A percentile compares a stretch with the other conserved stretches of the same genome.
Conservation (phyloP, 2,888 invertebrate species). For the Parnassius smintheus region DNA sequence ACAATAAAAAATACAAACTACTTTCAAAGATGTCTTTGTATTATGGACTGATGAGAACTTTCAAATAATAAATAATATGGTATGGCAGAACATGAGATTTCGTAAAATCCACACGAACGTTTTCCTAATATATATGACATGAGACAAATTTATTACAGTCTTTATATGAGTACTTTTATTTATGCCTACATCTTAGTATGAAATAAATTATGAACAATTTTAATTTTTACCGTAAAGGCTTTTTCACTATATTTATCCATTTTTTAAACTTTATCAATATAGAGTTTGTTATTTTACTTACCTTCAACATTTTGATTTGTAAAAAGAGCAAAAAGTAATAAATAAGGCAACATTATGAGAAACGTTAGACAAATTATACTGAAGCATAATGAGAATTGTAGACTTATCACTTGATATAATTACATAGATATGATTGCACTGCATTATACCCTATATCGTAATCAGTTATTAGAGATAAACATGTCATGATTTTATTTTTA, state of each 20-base stretch:
- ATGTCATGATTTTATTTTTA: too few relatives aligned
- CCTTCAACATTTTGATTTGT: constrained; percentile 24
- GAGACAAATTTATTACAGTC: constrained; percentile 17
- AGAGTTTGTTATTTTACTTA: constrained; percentile 1
- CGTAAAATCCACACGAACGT: background rate
- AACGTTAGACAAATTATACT: constrained; percentile 4
- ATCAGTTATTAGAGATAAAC: background rate
- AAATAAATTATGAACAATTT: constrained; percentile 14
- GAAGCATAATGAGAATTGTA: constrained; percentile 6
- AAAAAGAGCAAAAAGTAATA: constrained; percentile 25
- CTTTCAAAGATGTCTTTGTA: background rate
- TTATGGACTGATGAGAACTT: background rate
- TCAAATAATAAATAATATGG: constrained; percentile 1
- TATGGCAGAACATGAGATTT: background rate
- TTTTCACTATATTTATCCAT: too few relatives aligned
- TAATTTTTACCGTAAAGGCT: background rate
- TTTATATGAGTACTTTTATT: constrained; percentile 15
- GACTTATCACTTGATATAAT: constrained; percentile 3
- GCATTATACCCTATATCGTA: background rate
- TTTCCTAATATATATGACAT: constrained; percentile 16
- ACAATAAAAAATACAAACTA: too few relatives aligned
- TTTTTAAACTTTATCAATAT: too few relatives aligned
- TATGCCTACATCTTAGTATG: constrained; percentile 9
- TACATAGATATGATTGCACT: background rate
- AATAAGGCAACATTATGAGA: constrained; percentile 26